phyloP scores from a whole-genome alignment of 2,113 vertebrate genomes.

The Scomber scombrus region DNA sequence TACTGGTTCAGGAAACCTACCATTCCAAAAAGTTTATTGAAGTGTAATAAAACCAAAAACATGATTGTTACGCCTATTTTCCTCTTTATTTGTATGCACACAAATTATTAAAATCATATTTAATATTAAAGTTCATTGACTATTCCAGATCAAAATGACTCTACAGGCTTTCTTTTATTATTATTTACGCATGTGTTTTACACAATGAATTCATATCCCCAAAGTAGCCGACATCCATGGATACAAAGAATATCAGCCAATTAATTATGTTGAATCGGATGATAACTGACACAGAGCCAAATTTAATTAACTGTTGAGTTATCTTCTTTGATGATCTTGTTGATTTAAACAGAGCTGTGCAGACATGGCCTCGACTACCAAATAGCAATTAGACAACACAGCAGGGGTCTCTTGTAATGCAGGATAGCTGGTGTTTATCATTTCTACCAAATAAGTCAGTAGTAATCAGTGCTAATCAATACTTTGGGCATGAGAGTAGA shows the following conservation, averaged over 20 bases:
- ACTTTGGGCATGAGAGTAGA: neutral
- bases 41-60: too few relatives aligned
- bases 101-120: neutral
- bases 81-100: too few relatives aligned
- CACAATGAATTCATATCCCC: conserved; percentile 4
- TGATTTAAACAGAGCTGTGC: conserved; percentile 47
- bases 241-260: conserved; percentile 35
- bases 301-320: conserved; percentile 59
- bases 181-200: neutral
- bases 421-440: neutral
- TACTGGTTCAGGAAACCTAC: too few relatives aligned
- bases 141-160: neutral
- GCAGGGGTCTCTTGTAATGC: neutral
- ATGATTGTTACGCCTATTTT: too few relatives aligned
- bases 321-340: conserved; percentile 60
- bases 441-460: conserved; percentile 13
- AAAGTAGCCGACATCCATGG: conserved; percentile 20
- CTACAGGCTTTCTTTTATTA: neutral
- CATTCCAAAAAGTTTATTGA: too few relatives aligned
- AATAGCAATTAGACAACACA: conserved; percentile 21
- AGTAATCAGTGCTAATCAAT: neutral
- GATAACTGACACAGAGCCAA: conserved; percentile 58
- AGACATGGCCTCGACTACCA: conserved; percentile 27
- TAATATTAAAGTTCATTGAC: neutral
- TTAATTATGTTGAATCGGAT: conserved; percentile 47